These are phyloP conservation scores for Ornithoptera priamus DNA, from an alignment of 2,888 invertebrate genomes.

Conservation along the genomic window DNA sequence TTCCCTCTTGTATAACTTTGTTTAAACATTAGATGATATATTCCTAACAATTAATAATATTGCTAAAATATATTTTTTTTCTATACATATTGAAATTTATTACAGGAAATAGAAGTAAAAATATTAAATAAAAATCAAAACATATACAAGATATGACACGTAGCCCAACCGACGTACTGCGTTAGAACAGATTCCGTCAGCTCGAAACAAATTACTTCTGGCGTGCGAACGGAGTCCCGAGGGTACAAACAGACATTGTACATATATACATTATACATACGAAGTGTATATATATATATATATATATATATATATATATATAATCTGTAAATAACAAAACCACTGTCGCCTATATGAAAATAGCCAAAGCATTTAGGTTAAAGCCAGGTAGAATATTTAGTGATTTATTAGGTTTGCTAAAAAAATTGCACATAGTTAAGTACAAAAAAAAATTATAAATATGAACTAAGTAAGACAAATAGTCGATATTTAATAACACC, in stretches of 20 bases:
- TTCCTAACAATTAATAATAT: no score
- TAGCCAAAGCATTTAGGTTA: neutral
- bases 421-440: no score
- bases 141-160: neutral
- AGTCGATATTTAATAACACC: no score
- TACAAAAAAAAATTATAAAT: no score
- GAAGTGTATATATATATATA: neutral
- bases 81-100: no score
- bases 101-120: no score
- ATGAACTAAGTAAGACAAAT: no score
- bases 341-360: neutral
- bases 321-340: neutral
- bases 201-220: constrained; percentile 19
- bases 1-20: no score
- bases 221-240: constrained; percentile 15
- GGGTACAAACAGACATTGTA: neutral
- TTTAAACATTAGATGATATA: no score
- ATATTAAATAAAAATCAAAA: neutral
- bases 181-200: constrained; percentile 4
- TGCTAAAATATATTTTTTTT: no score
- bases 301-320: neutral
- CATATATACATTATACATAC: neutral
- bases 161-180: neutral
- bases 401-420: no score
- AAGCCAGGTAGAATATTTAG: neutral